Evolutionary conservation across 2,888 invertebrate genomes (phyloP).

Genomic region (Metacarcinus magister): DNA sequence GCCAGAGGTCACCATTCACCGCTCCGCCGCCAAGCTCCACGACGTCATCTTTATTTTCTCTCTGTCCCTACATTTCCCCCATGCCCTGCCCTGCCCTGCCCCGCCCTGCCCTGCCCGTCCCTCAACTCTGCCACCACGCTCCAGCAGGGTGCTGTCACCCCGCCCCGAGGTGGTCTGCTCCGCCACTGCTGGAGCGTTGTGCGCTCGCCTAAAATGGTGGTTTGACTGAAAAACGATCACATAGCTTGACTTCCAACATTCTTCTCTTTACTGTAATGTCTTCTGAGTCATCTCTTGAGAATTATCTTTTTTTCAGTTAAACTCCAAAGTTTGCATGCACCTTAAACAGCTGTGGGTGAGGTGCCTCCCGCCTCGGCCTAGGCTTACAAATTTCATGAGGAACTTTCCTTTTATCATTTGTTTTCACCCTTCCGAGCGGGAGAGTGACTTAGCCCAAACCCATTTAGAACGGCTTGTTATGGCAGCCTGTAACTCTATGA

Average conservation of each 20-base stretch:
- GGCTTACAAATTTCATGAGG: background rate
- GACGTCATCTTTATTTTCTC: conserved; percentile 75
- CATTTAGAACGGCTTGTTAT: conserved; percentile 17
- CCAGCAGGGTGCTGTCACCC: background rate
- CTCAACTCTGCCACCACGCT: background rate
- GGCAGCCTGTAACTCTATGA: background rate
- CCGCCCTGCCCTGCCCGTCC: background rate
- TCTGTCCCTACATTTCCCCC: conserved; percentile 29
- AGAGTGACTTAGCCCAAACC: background rate
- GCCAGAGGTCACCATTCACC: conserved; percentile 64
- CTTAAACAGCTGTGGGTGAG: background rate
- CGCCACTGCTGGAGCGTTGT: conserved; percentile 9
- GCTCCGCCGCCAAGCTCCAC: conserved; percentile 75
- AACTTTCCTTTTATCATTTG: background rate
- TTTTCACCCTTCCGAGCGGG: background rate
- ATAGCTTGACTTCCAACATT: conserved; percentile 14
- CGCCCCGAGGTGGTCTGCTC: background rate
- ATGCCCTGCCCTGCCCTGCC: too few species aligned
- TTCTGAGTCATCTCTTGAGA: background rate
- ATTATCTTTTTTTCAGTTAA: conserved; percentile 12
- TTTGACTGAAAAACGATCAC: conserved; percentile 22
- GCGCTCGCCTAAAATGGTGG: conserved; percentile 16
- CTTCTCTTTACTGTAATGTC: background rate
- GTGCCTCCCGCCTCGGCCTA: background rate
- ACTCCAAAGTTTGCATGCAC: conserved; percentile 18